Base-by-base conservation (phyloP, 2,888 invertebrate species). In the Serripes groenlandicus region DNA sequence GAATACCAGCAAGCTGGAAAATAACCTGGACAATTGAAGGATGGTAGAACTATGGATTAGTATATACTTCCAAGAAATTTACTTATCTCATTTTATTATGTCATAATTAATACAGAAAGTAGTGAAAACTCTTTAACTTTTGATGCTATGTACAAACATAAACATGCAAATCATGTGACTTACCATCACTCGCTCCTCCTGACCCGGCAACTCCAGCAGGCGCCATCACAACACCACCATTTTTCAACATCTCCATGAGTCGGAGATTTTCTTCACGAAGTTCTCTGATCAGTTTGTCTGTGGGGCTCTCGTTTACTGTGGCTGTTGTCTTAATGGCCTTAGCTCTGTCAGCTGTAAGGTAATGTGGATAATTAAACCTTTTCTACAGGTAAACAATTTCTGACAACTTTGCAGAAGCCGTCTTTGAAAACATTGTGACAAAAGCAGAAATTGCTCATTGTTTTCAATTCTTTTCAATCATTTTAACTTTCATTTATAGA, bases 291-390 rank as follows among this genome's bases (percentile, higher is more conserved):
- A 94, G 88, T 74, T 92, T 93, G 85, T 93, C 94, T 52, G 94
- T 94, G 0, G 93, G 93, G 71, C 92, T 92, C 82, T 94, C 94
- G 72, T 94, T 94, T 11, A 94, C 83, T 7, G 91, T 89, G n/a
- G 94, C 93, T 62, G 85, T 87, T n/a, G 93, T 94, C 83, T 93
- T 93, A 75, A 94, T 92, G 28, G 92, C 90, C 81, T 94, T 94
- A 4, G 93, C 93, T 75, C 94, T 88, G 86, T 93, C 93, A 89
- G 94, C 94, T 94, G 83, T 23, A 58, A 35, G 62, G 37, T 42
- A 42, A 42, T 42, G n/a, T n/a, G n/a, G n/a, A n/a, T n/a, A n/a
- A 1, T 49, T 3, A 49, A 49, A 2, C 49, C 49, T 49, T 49
- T 49, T 21, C 49, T 49, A 21, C 15, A 49, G 2, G 18, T 49